Base-by-base conservation (phyloP, 2,888 invertebrate genomes). In the Choristoneura rosaceana region DNA sequence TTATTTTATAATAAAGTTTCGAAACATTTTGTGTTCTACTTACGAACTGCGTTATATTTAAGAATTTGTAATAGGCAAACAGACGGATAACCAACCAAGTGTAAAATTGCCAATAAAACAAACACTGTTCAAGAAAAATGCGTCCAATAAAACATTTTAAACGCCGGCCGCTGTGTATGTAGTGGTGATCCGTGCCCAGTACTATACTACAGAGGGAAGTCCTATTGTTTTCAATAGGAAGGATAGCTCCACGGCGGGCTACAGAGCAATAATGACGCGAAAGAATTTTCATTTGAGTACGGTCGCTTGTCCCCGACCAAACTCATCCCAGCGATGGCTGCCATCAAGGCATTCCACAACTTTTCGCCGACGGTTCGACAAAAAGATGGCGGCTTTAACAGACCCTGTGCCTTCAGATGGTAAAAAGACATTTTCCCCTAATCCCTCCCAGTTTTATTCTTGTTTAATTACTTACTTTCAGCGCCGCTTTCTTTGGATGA, bases 241-340 rank as follows among this genome's bases (percentile, higher is more conserved):
- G 80, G 79, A 81, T 79, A 79, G 81, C 80, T 80, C 78, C 79
- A 80, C 79, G 79, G 81, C 80, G 82, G 45, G 58, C 78, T 82
- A 86, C 85, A 87, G 87, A 89, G 88, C 87, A 88, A 87, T 90
- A 90, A 90, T 90, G 88, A 86, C 84, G 78, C 80, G 78, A 88
- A 89, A 89, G 90, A 92, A 90, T 90, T 91, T 91, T 91, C 90
- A 92, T 92, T 91, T 90, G 81, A 87, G 87, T 83, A 83, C 82
- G 86, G 85, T 80, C 80, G 79, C 79, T 80, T 83, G 84, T 84
- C 84, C 81, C 82, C 70, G 75, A 75, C 74, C 75, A 82, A 83
- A 83, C 85, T 87, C 87, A 85, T 86, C 84, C 82, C 75, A 76
- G 77, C 80, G 79, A 67, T 73, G 79, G 80, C 79, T 80, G 78